Conservation (phyloP, 2,888 invertebrate genomes). For the Gari tellinella region DNA sequence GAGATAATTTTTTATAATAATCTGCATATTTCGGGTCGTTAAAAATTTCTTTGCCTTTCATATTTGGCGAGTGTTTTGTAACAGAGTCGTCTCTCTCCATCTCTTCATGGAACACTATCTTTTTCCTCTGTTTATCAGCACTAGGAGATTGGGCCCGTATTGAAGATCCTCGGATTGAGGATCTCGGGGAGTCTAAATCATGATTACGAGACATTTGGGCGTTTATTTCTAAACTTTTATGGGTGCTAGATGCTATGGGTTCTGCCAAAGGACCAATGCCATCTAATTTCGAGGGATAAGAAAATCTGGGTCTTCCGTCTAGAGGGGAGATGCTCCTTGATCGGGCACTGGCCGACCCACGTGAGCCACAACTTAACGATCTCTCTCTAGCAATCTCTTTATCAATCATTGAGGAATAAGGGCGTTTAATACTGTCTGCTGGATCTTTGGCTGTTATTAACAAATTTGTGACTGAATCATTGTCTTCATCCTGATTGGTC, state of each 20-base stretch:
- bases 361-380: conserved; percentile 50
- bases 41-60: conserved; percentile 44
- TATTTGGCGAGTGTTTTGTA: conserved; percentile 55
- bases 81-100: conserved; percentile 46
- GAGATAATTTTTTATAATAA: conserved; percentile 70
- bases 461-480: conserved; percentile 42
- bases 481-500: conserved; percentile 36
- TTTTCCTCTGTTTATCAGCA: conserved; percentile 24
- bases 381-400: conserved; percentile 68
- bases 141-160: conserved; percentile 34
- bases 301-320: conserved; percentile 47
- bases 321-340: conserved; percentile 43
- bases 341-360: conserved; percentile 24
- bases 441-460: conserved; percentile 34
- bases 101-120: conserved; percentile 64
- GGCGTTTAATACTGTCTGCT: conserved; percentile 45
- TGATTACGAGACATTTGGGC: conserved; percentile 59
- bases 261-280: conserved; percentile 65
- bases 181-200: conserved; percentile 60
- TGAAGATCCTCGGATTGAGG: conserved; percentile 43
- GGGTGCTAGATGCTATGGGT: conserved; percentile 79
- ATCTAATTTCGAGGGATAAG: conserved; percentile 44
- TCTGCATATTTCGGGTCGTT: conserved; percentile 62
- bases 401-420: conserved; percentile 68
- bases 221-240: conserved; percentile 74